Base-by-base conservation (phyloP, 2,797 vertebrate genomes). In the Poliocrania exsul region DNA sequence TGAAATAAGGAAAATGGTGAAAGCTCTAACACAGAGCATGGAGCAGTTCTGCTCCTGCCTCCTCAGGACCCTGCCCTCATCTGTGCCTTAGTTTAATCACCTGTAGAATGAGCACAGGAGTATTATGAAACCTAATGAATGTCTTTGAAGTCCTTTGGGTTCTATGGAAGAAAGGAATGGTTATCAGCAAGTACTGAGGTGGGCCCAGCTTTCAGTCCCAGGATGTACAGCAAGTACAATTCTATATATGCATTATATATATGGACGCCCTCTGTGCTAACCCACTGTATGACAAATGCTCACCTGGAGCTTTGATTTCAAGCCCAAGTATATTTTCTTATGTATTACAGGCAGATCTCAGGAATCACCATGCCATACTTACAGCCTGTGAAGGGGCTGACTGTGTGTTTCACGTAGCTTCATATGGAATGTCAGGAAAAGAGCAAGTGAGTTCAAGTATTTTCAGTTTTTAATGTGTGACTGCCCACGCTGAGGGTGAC, bases 371-470 rank as follows among this genome's bases (percentile, higher is more conserved):
- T 9, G 98, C 98, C n/a, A 96, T 99, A 29, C 95, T 97, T 81
- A 97, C 94, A 37, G 97, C 98, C 75, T 99, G 98, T 72, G 98
- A 99, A 93, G 99, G 98, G 6, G 98, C 99, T 12, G 98, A 99
- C 93, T 99, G 99, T 60, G 95, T 99, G 74, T 99, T 99, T 95
- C 99, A 99, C 10, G 97, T 98, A 10, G 99, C 99, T 5, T 99
- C 99, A 35, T 99, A 98, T 2, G 99, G 99, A 86, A 99, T 99
- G 99, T 98, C 99, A 0, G 99, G 99, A 64, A 98, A 96, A 79
- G 99, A 99, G 69, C 99, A 99, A 98, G 99, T 99, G 81, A 98
- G 96, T 96, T 20, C 71, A 64, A 40, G 73, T 28, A 23, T 9
- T n/a, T 83, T 75, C 28, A 13, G 0, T 18, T 88, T 65, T 83